These are phyloP conservation scores for Xylota segnis DNA, from an alignment of 2,888 invertebrate species.

Conservation along the genomic window DNA sequence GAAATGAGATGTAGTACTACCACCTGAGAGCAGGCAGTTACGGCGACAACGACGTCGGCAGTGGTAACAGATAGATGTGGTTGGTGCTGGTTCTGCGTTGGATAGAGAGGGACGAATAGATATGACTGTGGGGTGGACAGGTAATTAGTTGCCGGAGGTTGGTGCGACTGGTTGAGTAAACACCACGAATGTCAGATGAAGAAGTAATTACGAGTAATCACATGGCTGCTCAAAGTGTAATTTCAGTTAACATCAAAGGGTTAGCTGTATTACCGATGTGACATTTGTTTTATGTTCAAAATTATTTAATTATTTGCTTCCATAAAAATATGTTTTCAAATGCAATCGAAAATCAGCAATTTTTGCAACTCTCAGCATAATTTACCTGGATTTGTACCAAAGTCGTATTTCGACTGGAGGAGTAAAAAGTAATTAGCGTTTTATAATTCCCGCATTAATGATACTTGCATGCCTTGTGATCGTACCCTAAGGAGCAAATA, in stretches of 20 bases:
- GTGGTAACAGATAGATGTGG: conserved; percentile 48
- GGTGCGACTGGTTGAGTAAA: conserved; percentile 33
- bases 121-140: neutral
- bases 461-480: too few species aligned
- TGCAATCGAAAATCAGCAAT: too few species aligned
- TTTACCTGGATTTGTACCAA: too few species aligned
- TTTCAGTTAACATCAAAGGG: conserved; percentile 3
- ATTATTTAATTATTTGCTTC: too few species aligned
- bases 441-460: too few species aligned
- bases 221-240: neutral
- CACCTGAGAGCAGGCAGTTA: conserved; percentile 67
- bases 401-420: too few species aligned
- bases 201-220: conserved; percentile 4
- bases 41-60: conserved; percentile 26
- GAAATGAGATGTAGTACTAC: conserved; percentile 73
- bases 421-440: too few species aligned
- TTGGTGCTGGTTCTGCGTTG: conserved; percentile 16
- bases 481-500: too few species aligned
- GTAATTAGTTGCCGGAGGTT: conserved; percentile 26
- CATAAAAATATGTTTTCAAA: too few species aligned
- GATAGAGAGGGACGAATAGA: neutral
- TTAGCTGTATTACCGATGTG: conserved; percentile 2
- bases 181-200: conserved; percentile 52
- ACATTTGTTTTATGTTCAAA: too few species aligned
- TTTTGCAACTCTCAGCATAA: too few species aligned